These are phyloP conservation scores for Aricia agestis DNA, from an alignment of 1,140 invertebrate species.

Conservation along the genomic window DNA sequence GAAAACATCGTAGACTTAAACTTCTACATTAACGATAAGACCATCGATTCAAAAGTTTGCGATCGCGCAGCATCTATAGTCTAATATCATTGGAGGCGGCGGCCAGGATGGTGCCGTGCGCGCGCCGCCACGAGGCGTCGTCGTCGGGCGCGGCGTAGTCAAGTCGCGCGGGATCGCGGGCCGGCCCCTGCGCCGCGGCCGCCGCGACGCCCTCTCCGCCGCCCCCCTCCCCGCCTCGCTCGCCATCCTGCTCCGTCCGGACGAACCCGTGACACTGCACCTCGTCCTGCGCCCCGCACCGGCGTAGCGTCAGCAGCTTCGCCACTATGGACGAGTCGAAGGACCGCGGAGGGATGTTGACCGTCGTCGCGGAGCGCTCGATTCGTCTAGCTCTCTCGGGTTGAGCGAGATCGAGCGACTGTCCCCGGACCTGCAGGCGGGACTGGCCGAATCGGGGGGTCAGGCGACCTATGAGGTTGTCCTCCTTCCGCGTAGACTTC, in stretches of 20 bases:
- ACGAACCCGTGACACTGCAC: conserved; percentile 48
- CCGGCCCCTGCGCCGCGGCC: conserved; percentile 19
- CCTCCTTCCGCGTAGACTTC: conserved; percentile 49
- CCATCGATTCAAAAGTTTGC: neutral
- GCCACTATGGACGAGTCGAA: conserved; percentile 63
- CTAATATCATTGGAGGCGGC: conserved; percentile 56
- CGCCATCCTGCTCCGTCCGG: conserved; percentile 32
- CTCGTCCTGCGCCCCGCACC: conserved; percentile 58
- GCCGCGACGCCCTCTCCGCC: conserved; percentile 21
- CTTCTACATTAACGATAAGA: neutral
- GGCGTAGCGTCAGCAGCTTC: conserved; percentile 59
- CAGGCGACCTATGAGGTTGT: conserved; percentile 60
- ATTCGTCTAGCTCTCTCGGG: conserved; percentile 45
- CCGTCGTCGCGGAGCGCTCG: conserved; percentile 63
- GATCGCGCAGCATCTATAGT: conserved; percentile 35
- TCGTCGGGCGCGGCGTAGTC: neutral
- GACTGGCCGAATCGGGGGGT: conserved; percentile 68
- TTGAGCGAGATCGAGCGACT: conserved; percentile 56
- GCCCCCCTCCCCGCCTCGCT: neutral
- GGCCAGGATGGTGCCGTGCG: conserved; percentile 39
- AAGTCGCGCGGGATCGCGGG: neutral
- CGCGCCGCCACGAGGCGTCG: conserved; percentile 27
- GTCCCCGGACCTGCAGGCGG: conserved; percentile 54
- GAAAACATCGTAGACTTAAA: neutral
- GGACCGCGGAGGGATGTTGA: conserved; percentile 55